Percentiles rank a stretch among this genome's conserved stretches.
These are phyloP conservation scores for Triplophysa yarkandensis DNA, from an alignment of 2,797 vertebrate species.

Conservation along the genomic window DNA sequence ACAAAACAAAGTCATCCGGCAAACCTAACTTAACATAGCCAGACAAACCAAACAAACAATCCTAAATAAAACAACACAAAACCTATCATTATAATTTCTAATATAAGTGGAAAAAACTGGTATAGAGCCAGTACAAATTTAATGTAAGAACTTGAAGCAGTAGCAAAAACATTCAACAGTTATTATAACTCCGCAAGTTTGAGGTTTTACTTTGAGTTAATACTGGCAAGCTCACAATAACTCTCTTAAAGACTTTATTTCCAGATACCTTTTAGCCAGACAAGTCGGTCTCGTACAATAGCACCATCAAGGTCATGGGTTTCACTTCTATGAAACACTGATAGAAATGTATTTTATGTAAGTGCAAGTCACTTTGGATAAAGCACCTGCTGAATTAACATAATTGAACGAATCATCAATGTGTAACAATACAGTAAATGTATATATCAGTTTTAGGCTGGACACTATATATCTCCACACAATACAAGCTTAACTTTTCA, in stretches of 20 bases:
- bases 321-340: background rate
- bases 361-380: background rate
- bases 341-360: background rate
- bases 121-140: background rate
- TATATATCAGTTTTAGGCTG: background rate
- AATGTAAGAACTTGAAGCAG: background rate
- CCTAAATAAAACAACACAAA: background rate
- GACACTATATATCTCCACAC: background rate
- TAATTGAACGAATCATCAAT: too few species aligned
- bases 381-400: background rate
- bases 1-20: background rate
- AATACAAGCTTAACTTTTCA: background rate
- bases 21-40: background rate
- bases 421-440: background rate
- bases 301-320: background rate
- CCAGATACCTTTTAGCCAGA: background rate
- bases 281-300: background rate
- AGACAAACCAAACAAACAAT: background rate
- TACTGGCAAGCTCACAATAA: background rate
- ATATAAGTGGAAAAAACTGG: conserved; percentile 2
- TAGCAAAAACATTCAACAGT: background rate
- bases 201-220: background rate
- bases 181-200: background rate
- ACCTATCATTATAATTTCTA: background rate
- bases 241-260: conserved; percentile 4